Evolutionary conservation across 2,113 vertebrate genomes (phyloP).

Genomic region (Strigops habroptila): DNA sequence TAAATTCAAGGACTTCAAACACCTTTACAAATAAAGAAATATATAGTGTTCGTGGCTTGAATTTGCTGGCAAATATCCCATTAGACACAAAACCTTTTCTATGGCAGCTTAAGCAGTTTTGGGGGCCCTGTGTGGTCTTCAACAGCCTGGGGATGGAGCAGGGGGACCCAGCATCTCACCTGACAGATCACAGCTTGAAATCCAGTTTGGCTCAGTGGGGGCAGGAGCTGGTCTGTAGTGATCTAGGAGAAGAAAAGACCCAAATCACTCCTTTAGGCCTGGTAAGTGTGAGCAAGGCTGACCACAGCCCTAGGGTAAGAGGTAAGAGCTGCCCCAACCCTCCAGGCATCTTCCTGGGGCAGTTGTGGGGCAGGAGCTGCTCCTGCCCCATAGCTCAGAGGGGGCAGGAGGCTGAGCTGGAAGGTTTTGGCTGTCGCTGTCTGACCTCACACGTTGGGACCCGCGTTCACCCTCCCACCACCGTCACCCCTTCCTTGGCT

Average conservation of each 20-base stretch:
- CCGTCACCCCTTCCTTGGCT: background rate
- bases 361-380: background rate
- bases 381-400: background rate
- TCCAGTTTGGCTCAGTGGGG: conserved; percentile 19
- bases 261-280: background rate
- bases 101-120: background rate
- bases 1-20: conserved; percentile 44
- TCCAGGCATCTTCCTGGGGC: accelerated
- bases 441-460: background rate
- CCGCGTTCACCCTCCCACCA: accelerated
- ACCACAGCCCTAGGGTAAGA: background rate
- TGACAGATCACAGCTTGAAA: conserved; percentile 6
- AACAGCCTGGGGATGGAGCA: background rate
- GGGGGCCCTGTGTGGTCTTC: background rate
- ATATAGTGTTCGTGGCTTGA: background rate
- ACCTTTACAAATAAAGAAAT: conserved; percentile 19
- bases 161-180: background rate
- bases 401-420: background rate
- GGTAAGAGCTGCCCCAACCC: background rate
- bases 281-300: accelerated
- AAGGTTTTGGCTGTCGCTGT: background rate
- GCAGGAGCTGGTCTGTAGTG: accelerated
- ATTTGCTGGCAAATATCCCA: background rate
- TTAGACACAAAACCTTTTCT: conserved; percentile 34
- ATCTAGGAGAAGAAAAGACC: background rate